These are phyloP conservation scores for Drosophila longiperda DNA, from an alignment of 2,888 invertebrate genomes.

Conservation along the genomic window DNA sequence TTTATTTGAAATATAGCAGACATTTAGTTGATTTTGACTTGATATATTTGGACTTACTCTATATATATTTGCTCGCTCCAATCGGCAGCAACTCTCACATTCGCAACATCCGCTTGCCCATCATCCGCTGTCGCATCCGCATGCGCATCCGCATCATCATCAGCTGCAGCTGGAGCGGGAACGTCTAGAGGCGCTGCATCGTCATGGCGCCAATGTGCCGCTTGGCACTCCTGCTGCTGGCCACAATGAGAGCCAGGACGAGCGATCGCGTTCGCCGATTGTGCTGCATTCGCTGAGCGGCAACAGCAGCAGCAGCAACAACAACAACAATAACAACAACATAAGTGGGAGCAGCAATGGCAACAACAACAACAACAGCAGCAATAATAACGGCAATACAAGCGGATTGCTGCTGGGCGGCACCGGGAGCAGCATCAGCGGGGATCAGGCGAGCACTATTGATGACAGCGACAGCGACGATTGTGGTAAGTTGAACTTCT, in stretches of 20 bases:
- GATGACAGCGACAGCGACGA: slow-evolving; percentile 85
- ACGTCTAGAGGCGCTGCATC: slow-evolving; percentile 71
- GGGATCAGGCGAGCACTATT: slow-evolving; percentile 83
- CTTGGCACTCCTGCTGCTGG: slow-evolving; percentile 33
- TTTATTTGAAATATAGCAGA: neutral
- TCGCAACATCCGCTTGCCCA: slow-evolving; percentile 53
- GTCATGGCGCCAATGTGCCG: slow-evolving; percentile 54
- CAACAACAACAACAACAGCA: slow-evolving; percentile 37
- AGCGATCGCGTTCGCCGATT: slow-evolving; percentile 84
- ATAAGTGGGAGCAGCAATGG: slow-evolving; percentile 36
- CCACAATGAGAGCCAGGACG: slow-evolving; percentile 71
- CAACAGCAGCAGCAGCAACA: slow-evolving; percentile 23
- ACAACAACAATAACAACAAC: slow-evolving; percentile 31
- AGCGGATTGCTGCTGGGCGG: slow-evolving; percentile 67
- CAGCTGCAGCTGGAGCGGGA: slow-evolving; percentile 75
- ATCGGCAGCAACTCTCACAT: slow-evolving; percentile 47
- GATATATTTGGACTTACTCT: neutral
- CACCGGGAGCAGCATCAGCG: slow-evolving; percentile 82
- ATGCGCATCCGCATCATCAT: slow-evolving; percentile 72
- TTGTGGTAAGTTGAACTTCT: slow-evolving; percentile 78
- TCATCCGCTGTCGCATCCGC: slow-evolving; percentile 49
- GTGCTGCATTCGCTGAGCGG: slow-evolving; percentile 56
- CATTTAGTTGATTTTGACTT: neutral
- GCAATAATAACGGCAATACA: slow-evolving; percentile 52
- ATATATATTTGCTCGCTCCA: neutral